These are phyloP conservation scores for Coreius guichenoti DNA, from an alignment of 2,797 vertebrate genomes.

Conservation along the genomic window DNA sequence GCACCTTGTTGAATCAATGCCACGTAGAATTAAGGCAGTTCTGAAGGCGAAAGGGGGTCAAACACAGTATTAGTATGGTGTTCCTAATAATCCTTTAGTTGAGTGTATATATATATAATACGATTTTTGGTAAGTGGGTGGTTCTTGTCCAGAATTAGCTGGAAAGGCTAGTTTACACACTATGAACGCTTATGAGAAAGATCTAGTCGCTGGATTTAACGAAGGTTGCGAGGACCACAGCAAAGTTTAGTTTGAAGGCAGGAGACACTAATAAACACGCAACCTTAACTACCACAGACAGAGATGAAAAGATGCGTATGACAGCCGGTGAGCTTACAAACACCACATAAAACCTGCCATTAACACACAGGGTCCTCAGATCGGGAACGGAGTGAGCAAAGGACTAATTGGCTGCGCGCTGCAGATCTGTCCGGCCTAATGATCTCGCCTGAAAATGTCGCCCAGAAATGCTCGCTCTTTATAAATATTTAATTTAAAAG, in stretches of 20 bases:
- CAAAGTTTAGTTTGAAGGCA: background rate
- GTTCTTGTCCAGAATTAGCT: background rate
- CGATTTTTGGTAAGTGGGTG: too few species aligned
- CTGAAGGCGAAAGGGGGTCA: too few species aligned
- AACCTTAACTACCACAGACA: background rate
- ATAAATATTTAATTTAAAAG: conserved; percentile 80
- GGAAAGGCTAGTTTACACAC: background rate
- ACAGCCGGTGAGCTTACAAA: background rate
- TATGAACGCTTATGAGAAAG: too few species aligned
- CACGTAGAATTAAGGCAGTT: too few species aligned
- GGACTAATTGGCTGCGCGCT: conserved; percentile 81
- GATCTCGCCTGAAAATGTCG: conserved; percentile 68
- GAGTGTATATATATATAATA: too few species aligned
- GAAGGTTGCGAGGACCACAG: background rate
- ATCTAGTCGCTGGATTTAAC: background rate
- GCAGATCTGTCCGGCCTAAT: conserved; percentile 72
- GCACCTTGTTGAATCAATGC: too few species aligned
- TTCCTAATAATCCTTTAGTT: too few species aligned
- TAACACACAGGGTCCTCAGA: conserved; percentile 4
- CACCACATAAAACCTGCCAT: conserved; percentile 54
- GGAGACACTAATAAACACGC: background rate
- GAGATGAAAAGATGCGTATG: background rate
- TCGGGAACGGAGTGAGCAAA: conserved; percentile 27
- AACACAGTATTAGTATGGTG: too few species aligned
- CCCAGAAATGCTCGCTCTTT: conserved; percentile 59